phyloP scores from a whole-genome alignment of 2,797 vertebrate species.

The Bothrops alternatus region DNA sequence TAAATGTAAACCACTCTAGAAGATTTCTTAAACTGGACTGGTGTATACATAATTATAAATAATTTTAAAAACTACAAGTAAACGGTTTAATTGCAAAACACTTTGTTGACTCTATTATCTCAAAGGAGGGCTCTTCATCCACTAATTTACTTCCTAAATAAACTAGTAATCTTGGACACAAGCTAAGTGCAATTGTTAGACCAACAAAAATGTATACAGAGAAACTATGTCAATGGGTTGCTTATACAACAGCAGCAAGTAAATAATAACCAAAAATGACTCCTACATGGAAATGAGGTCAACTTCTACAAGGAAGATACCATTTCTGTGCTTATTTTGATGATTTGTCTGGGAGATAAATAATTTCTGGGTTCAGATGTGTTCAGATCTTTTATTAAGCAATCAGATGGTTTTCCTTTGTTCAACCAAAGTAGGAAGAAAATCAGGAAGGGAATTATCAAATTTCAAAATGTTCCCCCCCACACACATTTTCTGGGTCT shows the following conservation, averaged over 20 bases:
- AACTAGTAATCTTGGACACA: background rate
- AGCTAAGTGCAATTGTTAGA: background rate
- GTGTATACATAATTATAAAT: background rate
- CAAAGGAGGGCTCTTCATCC: background rate
- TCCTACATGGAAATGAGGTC: background rate
- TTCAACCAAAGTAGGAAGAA: conserved; percentile 35
- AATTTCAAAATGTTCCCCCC: background rate
- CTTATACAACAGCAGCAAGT: background rate
- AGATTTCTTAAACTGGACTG: background rate
- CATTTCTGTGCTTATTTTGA: background rate
- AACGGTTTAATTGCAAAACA: background rate
- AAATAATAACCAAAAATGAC: background rate
- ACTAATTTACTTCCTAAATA: background rate
- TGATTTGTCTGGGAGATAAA: background rate
- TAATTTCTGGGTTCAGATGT: background rate
- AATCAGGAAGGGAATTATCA: conserved; percentile 52
- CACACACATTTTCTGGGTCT: conserved; percentile 6
- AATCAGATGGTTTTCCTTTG: background rate
- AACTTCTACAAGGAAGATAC: background rate
- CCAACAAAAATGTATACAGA: background rate
- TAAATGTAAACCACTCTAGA: background rate
- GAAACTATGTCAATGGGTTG: background rate
- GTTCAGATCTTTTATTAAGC: background rate
- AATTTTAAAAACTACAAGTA: background rate
- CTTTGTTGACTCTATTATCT: background rate